These are phyloP conservation scores for Plecotus auritus DNA, from an alignment of 2,113 vertebrate genomes.

Conservation along the genomic window DNA sequence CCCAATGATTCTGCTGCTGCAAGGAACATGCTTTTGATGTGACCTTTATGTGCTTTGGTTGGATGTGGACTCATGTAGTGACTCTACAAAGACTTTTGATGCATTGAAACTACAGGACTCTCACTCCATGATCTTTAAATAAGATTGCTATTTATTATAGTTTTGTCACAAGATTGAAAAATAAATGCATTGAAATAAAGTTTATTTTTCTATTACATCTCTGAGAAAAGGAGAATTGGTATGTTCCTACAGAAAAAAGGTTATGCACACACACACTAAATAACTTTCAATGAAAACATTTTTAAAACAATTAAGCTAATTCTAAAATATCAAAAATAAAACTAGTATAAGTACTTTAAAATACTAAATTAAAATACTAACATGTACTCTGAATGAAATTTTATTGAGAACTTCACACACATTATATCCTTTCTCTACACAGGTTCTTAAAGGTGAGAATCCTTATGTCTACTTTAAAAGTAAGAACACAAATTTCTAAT, in stretches of 20 bases:
- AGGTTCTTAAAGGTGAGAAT: neutral
- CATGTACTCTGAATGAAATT: neutral
- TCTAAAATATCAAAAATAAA: neutral
- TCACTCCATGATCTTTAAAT: conserved; percentile 62
- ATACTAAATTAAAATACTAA: conserved; percentile 29
- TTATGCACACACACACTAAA: neutral
- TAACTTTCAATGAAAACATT: neutral
- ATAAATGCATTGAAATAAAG: conserved; percentile 44
- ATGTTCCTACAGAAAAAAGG: neutral
- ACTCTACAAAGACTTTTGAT: conserved; percentile 43
- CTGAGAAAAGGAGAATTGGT: neutral
- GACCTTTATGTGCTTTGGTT: conserved; percentile 39
- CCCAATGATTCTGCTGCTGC: conserved; percentile 43
- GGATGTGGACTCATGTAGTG: neutral
- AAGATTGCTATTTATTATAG: conserved; percentile 62
- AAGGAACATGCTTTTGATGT: conserved; percentile 53
- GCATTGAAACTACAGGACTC: conserved; percentile 26
- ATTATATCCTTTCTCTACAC: neutral
- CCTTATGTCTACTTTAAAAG: neutral
- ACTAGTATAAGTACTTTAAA: neutral
- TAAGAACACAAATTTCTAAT: neutral
- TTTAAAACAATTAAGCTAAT: neutral
- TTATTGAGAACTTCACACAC: neutral
- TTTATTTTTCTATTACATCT: conserved; percentile 16
- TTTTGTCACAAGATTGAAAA: conserved; percentile 45